phyloP scores from a whole-genome alignment of 2,113 vertebrate species.

The Alexandromys fortis region DNA sequence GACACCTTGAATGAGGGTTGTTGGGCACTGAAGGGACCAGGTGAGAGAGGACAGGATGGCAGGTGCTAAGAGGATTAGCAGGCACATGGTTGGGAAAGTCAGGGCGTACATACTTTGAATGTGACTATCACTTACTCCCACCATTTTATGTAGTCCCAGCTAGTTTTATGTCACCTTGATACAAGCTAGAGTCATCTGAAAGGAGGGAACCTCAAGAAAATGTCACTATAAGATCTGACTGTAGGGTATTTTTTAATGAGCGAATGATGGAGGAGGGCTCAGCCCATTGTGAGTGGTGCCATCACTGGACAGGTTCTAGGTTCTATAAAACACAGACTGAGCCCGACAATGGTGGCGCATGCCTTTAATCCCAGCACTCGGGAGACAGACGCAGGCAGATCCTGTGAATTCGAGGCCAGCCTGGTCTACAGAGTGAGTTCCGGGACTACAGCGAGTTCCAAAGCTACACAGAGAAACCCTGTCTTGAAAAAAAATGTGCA shows the following conservation, averaged over 20 bases:
- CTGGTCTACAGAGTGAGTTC: too few species aligned
- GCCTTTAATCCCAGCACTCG: too few species aligned
- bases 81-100: neutral
- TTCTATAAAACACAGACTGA: neutral
- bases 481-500: neutral
- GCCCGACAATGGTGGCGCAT: neutral
- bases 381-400: too few species aligned
- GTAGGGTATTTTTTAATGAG: neutral
- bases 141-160: neutral
- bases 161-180: neutral
- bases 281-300: neutral
- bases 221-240: neutral
- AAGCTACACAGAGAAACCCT: too few species aligned
- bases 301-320: neutral
- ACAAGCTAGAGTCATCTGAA: neutral
- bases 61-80: neutral
- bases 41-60: neutral
- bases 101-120: neutral
- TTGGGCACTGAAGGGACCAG: neutral
- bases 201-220: neutral
- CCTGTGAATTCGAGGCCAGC: too few species aligned
- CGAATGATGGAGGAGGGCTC: neutral
- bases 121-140: neutral
- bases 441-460: too few species aligned
- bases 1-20: neutral